These are phyloP conservation scores for Triplophysa dalaica DNA, from an alignment of 2,113 vertebrate species.

Conservation along the genomic window DNA sequence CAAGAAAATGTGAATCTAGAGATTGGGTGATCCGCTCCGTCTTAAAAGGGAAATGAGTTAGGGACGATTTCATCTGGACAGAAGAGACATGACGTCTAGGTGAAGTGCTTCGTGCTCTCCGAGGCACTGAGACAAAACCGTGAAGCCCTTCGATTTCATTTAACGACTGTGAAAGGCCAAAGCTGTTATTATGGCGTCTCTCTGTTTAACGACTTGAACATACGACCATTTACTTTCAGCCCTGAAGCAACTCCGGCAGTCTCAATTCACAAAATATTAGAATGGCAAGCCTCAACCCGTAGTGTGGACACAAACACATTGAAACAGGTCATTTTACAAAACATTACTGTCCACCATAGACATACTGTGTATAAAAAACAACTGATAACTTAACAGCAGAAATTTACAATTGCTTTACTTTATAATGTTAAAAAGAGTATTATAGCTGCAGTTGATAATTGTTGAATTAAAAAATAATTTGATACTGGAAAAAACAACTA, in stretches of 20 bases:
- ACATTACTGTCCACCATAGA: too few relatives aligned
- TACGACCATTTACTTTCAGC: slow-evolving; percentile 57
- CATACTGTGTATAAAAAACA: too few relatives aligned
- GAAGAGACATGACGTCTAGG: slow-evolving; percentile 16
- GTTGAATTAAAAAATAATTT: too few relatives aligned
- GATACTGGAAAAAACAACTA: too few relatives aligned
- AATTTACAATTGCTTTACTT: too few relatives aligned
- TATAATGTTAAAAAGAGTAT: too few relatives aligned
- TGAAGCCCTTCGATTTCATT: slow-evolving; percentile 21
- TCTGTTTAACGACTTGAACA: slow-evolving; percentile 54
- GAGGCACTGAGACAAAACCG: neutral
- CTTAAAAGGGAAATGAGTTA: neutral
- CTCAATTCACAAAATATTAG: slow-evolving; percentile 65
- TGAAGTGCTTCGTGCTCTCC: slow-evolving; percentile 12
- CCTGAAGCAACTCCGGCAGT: slow-evolving; percentile 50
- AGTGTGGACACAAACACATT: slow-evolving; percentile 40
- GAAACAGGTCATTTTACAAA: neutral
- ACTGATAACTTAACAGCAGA: too few relatives aligned
- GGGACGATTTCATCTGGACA: slow-evolving; percentile 40
- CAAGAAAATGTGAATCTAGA: slow-evolving; percentile 8
- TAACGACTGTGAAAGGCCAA: slow-evolving; percentile 38
- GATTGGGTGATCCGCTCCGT: slow-evolving; percentile 10
- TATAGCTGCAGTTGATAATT: too few relatives aligned
- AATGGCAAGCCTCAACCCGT: slow-evolving; percentile 14
- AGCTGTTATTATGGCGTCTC: slow-evolving; percentile 47